Evolutionary conservation across 35 echinoderm and acorn worm species (phyloP).

Genomic region (Ptychodera flava): DNA sequence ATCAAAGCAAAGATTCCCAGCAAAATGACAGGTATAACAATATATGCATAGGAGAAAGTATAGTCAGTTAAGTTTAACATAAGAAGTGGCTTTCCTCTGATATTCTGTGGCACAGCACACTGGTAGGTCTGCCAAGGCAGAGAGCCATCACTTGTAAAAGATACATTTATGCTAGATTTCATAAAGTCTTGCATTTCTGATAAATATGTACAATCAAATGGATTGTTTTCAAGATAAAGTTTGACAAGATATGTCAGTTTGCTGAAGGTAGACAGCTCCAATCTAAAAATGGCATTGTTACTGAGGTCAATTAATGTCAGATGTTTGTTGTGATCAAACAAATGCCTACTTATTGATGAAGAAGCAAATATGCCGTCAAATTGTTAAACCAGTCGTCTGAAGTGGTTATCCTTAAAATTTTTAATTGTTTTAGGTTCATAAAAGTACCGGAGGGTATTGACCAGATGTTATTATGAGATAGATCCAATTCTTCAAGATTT

Average conservation of each 20-base stretch:
- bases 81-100: not conserved
- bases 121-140: not conserved
- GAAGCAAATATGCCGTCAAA: too few relatives aligned
- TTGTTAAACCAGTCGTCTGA: too few relatives aligned
- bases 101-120: not conserved
- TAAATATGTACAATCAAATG: not conserved
- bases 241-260: not conserved
- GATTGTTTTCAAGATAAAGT: not conserved
- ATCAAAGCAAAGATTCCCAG: too few relatives aligned
- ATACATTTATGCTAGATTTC: not conserved
- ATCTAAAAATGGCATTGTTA: not conserved
- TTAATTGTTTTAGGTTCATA: too few relatives aligned
- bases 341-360: not conserved
- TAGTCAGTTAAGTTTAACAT: not conserved
- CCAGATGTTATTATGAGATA: too few relatives aligned
- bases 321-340: not conserved
- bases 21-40: too few relatives aligned
- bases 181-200: not conserved
- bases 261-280: not conserved
- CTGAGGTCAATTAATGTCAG: not conserved
- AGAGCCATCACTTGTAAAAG: not conserved
- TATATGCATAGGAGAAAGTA: too few relatives aligned
- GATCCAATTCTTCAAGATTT: too few relatives aligned
- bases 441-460: too few relatives aligned
- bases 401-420: too few relatives aligned